Percentiles rank a stretch among this genome's conserved stretches.
Conservation (phyloP, 2,888 invertebrate species). For the Archaeoteleia sp. region DNA sequence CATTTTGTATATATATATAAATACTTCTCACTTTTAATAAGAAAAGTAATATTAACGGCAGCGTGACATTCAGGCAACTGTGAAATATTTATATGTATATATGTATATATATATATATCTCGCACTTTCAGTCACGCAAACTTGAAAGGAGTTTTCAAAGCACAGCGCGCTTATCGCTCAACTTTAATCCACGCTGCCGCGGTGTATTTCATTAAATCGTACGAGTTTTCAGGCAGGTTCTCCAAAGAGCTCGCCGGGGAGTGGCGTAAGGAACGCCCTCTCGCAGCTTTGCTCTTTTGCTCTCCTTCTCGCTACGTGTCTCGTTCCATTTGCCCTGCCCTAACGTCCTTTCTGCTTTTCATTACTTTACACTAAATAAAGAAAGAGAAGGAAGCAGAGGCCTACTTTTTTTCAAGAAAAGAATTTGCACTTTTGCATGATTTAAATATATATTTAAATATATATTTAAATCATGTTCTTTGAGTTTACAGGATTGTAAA, state of each 20-base stretch:
- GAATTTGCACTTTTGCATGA: no score
- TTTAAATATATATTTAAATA: no score
- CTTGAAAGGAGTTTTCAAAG: conserved; percentile 22
- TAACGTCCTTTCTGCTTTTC: conserved; percentile 61
- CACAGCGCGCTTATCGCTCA: neutral
- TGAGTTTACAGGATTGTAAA: no score
- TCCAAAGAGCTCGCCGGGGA: conserved; percentile 64
- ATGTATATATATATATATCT: no score
- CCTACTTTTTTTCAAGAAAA: no score
- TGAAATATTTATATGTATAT: no score
- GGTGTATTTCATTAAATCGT: conserved; percentile 32
- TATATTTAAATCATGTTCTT: no score
- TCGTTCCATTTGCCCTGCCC: conserved; percentile 41
- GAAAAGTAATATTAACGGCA: conserved; percentile 27
- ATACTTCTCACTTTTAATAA: conserved; percentile 13
- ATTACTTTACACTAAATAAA: conserved; percentile 64
- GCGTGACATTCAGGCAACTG: conserved; percentile 20
- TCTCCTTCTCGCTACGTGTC: conserved; percentile 4
- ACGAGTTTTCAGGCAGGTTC: conserved; percentile 34
- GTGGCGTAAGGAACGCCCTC: conserved; percentile 71
- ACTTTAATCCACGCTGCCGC: neutral
- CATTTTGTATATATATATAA: no score
- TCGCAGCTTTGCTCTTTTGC: conserved; percentile 23
- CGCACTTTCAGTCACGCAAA: conserved; percentile 26
- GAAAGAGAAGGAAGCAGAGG: neutral